phyloP scores from a whole-genome alignment of 2,888 invertebrate genomes.

The Oligia strigilis region DNA sequence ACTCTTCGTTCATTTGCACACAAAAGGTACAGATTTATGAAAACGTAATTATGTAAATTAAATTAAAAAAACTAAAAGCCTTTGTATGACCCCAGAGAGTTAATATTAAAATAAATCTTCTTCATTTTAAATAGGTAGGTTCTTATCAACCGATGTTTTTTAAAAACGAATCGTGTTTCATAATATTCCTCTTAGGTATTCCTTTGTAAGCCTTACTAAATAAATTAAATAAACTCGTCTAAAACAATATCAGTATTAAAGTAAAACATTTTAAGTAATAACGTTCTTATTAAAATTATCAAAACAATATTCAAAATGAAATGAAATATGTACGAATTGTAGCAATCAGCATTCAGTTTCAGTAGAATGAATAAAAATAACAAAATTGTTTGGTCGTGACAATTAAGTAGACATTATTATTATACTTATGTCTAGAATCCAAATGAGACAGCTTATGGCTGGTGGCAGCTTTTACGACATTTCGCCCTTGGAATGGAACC shows the following conservation, averaged over 20 bases:
- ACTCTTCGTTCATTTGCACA: neutral
- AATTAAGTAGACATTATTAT: conserved; percentile 48
- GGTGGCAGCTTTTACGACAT: conserved; percentile 51
- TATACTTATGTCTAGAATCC: conserved; percentile 50
- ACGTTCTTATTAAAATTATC: neutral
- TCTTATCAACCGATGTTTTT: neutral
- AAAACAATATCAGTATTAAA: conserved; percentile 1
- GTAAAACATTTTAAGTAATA: conserved; percentile 11
- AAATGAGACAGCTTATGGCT: conserved; percentile 57
- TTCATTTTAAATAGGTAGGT: neutral
- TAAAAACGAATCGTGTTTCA: neutral
- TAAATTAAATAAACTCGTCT: neutral
- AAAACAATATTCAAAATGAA: conserved; percentile 33
- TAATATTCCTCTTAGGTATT: neutral
- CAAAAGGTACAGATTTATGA: neutral
- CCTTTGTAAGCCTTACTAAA: neutral
- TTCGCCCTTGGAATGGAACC: conserved; percentile 36
- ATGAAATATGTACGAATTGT: conserved; percentile 23
- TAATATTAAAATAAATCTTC: conserved; percentile 5
- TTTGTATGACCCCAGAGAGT: neutral
- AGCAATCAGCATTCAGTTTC: conserved; percentile 43
- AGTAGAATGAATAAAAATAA: conserved; percentile 47
- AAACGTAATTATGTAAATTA: neutral
- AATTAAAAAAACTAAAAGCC: conserved; percentile 1
- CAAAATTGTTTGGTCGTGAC: conserved; percentile 38